Evolutionary conservation across 2,888 invertebrate species (phyloP).

Genomic region (Caenorhabditis sp.): DNA sequence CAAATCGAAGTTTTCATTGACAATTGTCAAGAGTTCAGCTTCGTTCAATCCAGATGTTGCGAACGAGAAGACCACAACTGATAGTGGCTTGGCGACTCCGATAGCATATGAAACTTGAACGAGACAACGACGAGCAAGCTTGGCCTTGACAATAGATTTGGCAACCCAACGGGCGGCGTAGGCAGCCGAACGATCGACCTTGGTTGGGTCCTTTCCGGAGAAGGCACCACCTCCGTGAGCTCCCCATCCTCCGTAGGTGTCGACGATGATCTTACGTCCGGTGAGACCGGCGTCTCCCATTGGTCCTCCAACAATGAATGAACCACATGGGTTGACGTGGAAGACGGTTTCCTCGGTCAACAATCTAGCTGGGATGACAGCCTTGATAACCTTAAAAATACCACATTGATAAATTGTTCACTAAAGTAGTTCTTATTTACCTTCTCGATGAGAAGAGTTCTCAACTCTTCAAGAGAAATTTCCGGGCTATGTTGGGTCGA

Average conservation of each 20-base stretch:
- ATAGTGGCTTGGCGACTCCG: conserved; percentile 94
- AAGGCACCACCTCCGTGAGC: conserved; percentile 99
- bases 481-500: conserved; percentile 93
- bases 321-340: conserved; percentile 95
- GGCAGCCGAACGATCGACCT: conserved; percentile 91
- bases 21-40: conserved; percentile 82
- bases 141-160: conserved; percentile 93
- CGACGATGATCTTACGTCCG: conserved; percentile 98
- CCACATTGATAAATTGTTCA: no score
- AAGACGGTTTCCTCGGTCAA: conserved; percentile 88
- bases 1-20: conserved; percentile 93
- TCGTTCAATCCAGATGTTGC: conserved; percentile 86
- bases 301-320: conserved; percentile 94
- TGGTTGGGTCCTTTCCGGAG: conserved; percentile 90
- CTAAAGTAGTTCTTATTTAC: conserved; percentile 74
- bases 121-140: conserved; percentile 91
- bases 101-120: conserved; percentile 89
- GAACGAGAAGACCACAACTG: conserved; percentile 95
- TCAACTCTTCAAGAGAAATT: conserved; percentile 77
- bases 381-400: conserved; percentile 74
- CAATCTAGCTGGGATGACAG: conserved; percentile 90
- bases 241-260: conserved; percentile 99
- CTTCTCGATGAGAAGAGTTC: conserved; percentile 78
- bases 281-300: conserved; percentile 75
- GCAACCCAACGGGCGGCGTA: conserved; percentile 99